These are phyloP conservation scores for Botia almorhae DNA, from an alignment of 2,797 vertebrate species.

Conservation along the genomic window DNA sequence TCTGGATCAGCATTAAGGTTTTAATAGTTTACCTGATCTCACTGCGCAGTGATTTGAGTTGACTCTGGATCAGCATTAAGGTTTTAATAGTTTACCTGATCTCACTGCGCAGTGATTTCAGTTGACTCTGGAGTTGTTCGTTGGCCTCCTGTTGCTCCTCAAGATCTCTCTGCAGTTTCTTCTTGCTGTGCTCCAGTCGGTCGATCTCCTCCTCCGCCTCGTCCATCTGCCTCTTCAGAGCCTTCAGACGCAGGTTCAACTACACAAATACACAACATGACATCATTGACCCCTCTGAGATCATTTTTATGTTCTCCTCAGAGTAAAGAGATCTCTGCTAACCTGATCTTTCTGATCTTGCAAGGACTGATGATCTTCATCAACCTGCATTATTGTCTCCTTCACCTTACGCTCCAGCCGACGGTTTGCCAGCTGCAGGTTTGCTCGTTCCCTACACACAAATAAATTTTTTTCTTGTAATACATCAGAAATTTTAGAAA, in stretches of 20 bases:
- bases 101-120: slow-evolving; percentile 85
- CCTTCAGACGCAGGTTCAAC: slow-evolving; percentile 94
- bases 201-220: slow-evolving; percentile 97
- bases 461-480: not conserved
- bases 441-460: slow-evolving; percentile 86
- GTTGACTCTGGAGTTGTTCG: slow-evolving; percentile 91
- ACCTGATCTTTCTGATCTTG: slow-evolving; percentile 98
- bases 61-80: not conserved
- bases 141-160: slow-evolving; percentile 93
- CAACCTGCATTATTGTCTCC: slow-evolving; percentile 94
- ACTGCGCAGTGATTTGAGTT: not conserved
- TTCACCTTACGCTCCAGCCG: slow-evolving; percentile 94
- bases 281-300: not conserved
- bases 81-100: slow-evolving; percentile 78
- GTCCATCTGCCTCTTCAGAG: slow-evolving; percentile 95
- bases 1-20: too few relatives aligned
- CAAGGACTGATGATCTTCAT: slow-evolving; percentile 90
- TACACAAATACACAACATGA: slow-evolving; percentile 62
- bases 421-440: slow-evolving; percentile 90
- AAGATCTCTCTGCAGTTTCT: slow-evolving; percentile 95
- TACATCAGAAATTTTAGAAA: not conserved
- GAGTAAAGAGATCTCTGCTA: slow-evolving; percentile 36
- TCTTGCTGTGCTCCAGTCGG: slow-evolving; percentile 90
- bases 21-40: too few relatives aligned
- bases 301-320: not conserved